phyloP scores from a whole-genome alignment of 2,888 invertebrate genomes.

The Actias luna region DNA sequence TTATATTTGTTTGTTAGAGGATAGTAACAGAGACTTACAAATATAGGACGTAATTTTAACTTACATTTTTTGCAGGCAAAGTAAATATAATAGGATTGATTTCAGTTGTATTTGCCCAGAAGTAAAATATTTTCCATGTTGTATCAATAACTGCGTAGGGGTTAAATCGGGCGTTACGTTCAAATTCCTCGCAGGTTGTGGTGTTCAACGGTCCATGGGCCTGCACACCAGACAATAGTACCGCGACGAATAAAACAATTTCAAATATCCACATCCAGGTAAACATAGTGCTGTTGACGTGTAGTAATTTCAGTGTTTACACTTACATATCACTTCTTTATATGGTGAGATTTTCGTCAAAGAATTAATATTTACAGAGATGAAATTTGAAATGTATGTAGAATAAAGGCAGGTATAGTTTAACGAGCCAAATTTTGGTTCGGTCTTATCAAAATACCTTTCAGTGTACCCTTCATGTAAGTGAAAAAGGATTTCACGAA shows the following conservation, averaged over 20 bases:
- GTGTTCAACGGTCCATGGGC: conserved; percentile 28
- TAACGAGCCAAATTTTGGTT: neutral
- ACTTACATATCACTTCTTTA: conserved; percentile 35
- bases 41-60: conserved; percentile 17
- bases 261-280: conserved; percentile 51
- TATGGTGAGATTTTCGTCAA: conserved; percentile 39
- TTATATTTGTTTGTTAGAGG: neutral
- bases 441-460: neutral
- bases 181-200: conserved; percentile 67
- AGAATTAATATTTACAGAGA: conserved; percentile 38
- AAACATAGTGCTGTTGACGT: conserved; percentile 57
- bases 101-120: conserved; percentile 61
- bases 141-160: conserved; percentile 55
- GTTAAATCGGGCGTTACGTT: conserved; percentile 53
- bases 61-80: conserved; percentile 54
- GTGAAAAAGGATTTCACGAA: neutral
- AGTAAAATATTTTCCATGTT: conserved; percentile 69
- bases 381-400: conserved; percentile 11
- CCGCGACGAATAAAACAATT: conserved; percentile 47
- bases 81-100: conserved; percentile 56
- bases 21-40: conserved; percentile 13
- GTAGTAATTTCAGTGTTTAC: conserved; percentile 52
- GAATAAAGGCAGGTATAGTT: neutral
- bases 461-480: neutral
- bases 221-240: conserved; percentile 24